A percentile compares a stretch with the other conserved stretches of the same genome.
phyloP scores from a whole-genome alignment of 2,888 invertebrate species.

The Drosophila cracens region DNA sequence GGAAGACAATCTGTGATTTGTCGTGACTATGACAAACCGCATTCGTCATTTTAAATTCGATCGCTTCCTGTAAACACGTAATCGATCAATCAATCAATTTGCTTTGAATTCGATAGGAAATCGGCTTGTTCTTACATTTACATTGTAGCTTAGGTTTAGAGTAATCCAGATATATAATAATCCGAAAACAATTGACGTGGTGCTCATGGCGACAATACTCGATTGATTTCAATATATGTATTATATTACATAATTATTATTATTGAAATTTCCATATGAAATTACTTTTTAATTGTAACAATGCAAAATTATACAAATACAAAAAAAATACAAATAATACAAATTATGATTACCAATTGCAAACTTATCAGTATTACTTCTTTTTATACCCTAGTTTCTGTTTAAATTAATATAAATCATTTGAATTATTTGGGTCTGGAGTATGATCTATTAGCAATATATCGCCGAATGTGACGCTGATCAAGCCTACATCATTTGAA shows the following conservation, averaged over 20 bases:
- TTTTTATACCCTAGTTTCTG: not conserved
- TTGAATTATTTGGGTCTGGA: not conserved
- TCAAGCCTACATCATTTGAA: not conserved
- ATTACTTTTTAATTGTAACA: not conserved
- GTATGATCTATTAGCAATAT: not conserved
- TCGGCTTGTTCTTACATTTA: not conserved
- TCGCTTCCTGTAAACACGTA: not conserved
- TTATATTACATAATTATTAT: not conserved
- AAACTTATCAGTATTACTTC: not conserved
- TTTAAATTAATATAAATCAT: not conserved
- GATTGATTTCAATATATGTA: not conserved
- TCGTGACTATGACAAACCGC: slow-evolving; percentile 5
- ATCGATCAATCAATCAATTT: not conserved
- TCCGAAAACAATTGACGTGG: not conserved
- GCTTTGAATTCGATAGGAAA: not conserved
- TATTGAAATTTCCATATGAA: not conserved
- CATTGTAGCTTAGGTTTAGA: not conserved
- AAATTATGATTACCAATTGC: not conserved
- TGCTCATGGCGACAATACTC: not conserved
- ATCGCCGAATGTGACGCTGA: not conserved
- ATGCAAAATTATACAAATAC: not conserved
- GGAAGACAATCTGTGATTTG: not conserved
- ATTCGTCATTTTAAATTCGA: slow-evolving; percentile 32
- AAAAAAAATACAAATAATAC: no score
- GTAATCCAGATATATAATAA: not conserved